Conservation (phyloP, 1,140 invertebrate genomes). For the Drosophila bocki region DNA sequence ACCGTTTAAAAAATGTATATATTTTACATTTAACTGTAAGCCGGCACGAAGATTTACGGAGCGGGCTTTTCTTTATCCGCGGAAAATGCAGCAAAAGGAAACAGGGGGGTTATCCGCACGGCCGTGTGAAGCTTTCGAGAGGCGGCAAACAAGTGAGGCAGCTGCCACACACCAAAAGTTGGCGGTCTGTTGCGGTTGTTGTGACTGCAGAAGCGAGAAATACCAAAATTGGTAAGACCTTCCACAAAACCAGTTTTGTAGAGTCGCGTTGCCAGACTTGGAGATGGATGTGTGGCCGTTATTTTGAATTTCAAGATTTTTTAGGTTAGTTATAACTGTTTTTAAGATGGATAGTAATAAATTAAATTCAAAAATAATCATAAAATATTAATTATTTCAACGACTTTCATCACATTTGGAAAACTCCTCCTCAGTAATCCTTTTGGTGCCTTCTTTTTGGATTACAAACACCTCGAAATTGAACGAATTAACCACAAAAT, state of each 20-base stretch:
- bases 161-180: slow-evolving; percentile 1
- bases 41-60: slow-evolving; percentile 8
- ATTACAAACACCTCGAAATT: slow-evolving; percentile 93
- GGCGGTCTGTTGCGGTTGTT: neutral
- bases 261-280: neutral
- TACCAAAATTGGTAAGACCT: neutral
- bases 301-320: neutral
- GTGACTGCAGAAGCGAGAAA: slow-evolving; percentile 3
- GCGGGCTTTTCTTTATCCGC: slow-evolving; percentile 4
- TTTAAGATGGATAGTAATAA: too few species aligned
- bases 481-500: slow-evolving; percentile 94
- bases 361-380: too few species aligned
- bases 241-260: slow-evolving; percentile 8
- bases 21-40: slow-evolving; percentile 2
- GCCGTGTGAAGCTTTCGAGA: slow-evolving; percentile 26
- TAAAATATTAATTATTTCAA: too few species aligned
- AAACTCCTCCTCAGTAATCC: too few species aligned
- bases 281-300: neutral
- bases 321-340: too few species aligned
- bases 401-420: too few species aligned
- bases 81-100: neutral
- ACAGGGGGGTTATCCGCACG: slow-evolving; percentile 3
- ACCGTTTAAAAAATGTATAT: slow-evolving; percentile 1
- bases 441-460: slow-evolving; percentile 89
- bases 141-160: slow-evolving; percentile 51